Base-by-base conservation (phyloP, 2,113 vertebrate genomes). In the Pseudorasbora parva region DNA sequence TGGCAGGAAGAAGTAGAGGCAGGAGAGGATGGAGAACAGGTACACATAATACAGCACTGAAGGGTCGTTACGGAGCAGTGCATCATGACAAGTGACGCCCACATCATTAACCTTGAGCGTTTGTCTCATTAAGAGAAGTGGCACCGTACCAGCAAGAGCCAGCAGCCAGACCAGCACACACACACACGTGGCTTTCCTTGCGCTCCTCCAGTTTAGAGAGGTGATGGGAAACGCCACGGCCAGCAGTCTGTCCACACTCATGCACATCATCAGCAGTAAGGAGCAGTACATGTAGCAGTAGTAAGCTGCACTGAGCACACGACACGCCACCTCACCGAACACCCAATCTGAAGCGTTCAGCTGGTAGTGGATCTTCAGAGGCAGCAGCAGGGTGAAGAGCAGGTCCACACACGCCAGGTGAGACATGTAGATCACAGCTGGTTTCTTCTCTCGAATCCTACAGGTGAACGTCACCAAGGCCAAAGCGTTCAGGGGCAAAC, bases 271-370 rank as follows among this genome's bases (percentile, higher is more conserved):
- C 69, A 99, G 95, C 92, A 98, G 93, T 79, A 98, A 73, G 0
- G 97, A 99, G 85, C 97, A 97, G 69, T 98, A 98, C 97, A 98
- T 98, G 92, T 98, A 97, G 86, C 94, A 95, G 87, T 98, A 97
- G 89, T 97, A 98, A 0, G 96, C 94, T 0, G 96, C 95, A 0
- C 96, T 98, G 84, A 96, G 85, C 0, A 95, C 88, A 37, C 93
- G 90, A 87, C 98, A 99, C 94, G 95, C 89, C 0, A 87, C 88
- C 11, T 95, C 84, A 45, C 97, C 97, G n/a, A 96, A 97, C 14
- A 66, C 54, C 98, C 98, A 99, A 80, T 98, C 37, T 3, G 95
- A 97, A 81, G 96, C 96, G 0, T 94, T 92, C 72, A 95, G 97
- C 89, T 97, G 95, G 81, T 99, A 98, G 79, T 90, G 90, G 21